Evolutionary conservation across 1,140 invertebrate genomes (phyloP).

Genomic region (Drosophila tropicalis): DNA sequence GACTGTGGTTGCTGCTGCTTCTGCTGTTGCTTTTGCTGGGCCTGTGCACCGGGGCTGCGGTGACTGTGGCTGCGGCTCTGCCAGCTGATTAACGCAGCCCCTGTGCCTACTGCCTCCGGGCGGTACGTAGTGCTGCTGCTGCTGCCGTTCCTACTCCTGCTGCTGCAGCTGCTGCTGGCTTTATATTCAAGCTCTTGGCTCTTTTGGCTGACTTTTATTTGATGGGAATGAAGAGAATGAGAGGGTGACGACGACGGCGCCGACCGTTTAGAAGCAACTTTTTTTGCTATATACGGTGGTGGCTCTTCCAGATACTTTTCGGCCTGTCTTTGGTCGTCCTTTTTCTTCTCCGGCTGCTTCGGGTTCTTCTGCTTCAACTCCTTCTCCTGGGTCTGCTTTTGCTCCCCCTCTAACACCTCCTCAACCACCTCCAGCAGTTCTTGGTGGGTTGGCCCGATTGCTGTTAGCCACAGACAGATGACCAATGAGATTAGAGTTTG

Average conservation of each 20-base stretch:
- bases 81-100: constrained; percentile 79
- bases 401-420: constrained; percentile 19
- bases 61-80: constrained; percentile 76
- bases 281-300: constrained; percentile 47
- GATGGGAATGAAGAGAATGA: constrained; percentile 7
- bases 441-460: constrained; percentile 46
- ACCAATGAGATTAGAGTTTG: constrained; percentile 71
- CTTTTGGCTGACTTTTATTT: constrained; percentile 24
- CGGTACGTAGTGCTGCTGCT: constrained; percentile 19
- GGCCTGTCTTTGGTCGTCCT: constrained; percentile 20
- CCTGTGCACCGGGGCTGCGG: constrained; percentile 78
- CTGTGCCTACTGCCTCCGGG: constrained; percentile 59
- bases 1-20: not conserved
- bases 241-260: not conserved
- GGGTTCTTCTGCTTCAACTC: constrained; percentile 20
- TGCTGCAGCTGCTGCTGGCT: not conserved
- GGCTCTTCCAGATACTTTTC: constrained; percentile 34
- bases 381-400: constrained; percentile 2
- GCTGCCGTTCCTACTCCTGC: not conserved
- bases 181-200: constrained; percentile 17
- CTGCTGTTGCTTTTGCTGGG: constrained; percentile 40
- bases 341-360: constrained; percentile 12
- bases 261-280: constrained; percentile 35
- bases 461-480: constrained; percentile 67
- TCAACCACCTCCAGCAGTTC: constrained; percentile 31